These are phyloP conservation scores for Hippopotamus amphibius DNA, from an alignment of 2,113 vertebrate genomes.

Conservation along the genomic window DNA sequence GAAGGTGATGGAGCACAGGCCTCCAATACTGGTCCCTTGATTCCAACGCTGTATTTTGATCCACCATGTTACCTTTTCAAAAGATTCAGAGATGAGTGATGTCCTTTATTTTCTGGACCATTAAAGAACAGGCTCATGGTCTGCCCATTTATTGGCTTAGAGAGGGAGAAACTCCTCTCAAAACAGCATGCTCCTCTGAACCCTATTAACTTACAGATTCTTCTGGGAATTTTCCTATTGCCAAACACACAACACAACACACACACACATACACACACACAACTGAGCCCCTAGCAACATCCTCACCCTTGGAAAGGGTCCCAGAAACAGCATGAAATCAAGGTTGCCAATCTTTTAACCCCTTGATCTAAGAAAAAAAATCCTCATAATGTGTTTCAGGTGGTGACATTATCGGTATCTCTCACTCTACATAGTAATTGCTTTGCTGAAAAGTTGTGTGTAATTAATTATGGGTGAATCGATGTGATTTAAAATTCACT, in stretches of 20 bases:
- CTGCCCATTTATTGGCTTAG: not conserved
- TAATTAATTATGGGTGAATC: not conserved
- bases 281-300: not conserved
- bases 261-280: not conserved
- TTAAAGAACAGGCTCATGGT: not conserved
- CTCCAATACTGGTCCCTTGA: not conserved
- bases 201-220: not conserved
- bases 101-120: not conserved
- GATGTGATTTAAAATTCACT: not conserved
- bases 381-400: not conserved
- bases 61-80: not conserved
- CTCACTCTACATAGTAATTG: not conserved
- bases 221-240: not conserved
- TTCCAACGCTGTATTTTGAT: not conserved
- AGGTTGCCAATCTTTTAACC: not conserved
- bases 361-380: not conserved
- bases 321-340: not conserved
- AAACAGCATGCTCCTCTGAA: not conserved
- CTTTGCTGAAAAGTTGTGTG: not conserved
- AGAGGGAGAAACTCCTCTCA: not conserved
- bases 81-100: not conserved
- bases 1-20: not conserved
- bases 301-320: not conserved
- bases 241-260: not conserved
- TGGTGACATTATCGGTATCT: not conserved